Percentiles rank a stretch among this genome's conserved stretches.
Conservation (phyloP, 2,888 invertebrate genomes). For the Hyalella azteca region DNA sequence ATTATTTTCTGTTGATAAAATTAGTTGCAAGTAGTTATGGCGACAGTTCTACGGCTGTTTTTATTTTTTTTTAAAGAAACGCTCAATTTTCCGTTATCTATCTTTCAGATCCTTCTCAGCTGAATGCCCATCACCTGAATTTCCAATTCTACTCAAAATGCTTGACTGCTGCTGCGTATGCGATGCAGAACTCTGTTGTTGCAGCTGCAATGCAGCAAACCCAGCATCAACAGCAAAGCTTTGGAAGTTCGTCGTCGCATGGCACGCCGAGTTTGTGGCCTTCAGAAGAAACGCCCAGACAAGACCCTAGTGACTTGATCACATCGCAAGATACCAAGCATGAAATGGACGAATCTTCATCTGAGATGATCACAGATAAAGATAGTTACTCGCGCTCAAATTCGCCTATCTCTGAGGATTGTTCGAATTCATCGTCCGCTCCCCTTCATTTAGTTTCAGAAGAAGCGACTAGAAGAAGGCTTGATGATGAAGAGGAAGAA, state of each 20-base stretch:
- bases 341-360: conserved; percentile 4
- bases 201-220: conserved; percentile 46
- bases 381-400: conserved; percentile 41
- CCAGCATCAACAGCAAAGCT: background rate
- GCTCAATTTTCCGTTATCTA: no score
- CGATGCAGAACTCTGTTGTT: conserved; percentile 34
- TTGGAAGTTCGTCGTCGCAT: conserved; percentile 18
- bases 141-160: conserved; percentile 5
- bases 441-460: conserved; percentile 55
- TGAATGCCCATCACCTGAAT: background rate
- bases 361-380: conserved; percentile 13
- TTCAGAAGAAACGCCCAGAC: conserved; percentile 36
- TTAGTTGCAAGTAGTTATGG: no score
- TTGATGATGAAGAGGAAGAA: conserved; percentile 56
- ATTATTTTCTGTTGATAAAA: no score
- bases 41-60: no score
- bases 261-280: conserved; percentile 39
- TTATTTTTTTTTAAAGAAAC: no score
- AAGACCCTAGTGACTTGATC: background rate
- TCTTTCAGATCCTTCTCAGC: no score
- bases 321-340: background rate
- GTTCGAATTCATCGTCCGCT: conserved; percentile 43
- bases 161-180: background rate
- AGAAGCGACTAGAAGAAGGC: conserved; percentile 49
- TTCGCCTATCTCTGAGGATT: conserved; percentile 55